Conservation (phyloP, 2,113 vertebrate genomes). For the Pyxicephalus adspersus region DNA sequence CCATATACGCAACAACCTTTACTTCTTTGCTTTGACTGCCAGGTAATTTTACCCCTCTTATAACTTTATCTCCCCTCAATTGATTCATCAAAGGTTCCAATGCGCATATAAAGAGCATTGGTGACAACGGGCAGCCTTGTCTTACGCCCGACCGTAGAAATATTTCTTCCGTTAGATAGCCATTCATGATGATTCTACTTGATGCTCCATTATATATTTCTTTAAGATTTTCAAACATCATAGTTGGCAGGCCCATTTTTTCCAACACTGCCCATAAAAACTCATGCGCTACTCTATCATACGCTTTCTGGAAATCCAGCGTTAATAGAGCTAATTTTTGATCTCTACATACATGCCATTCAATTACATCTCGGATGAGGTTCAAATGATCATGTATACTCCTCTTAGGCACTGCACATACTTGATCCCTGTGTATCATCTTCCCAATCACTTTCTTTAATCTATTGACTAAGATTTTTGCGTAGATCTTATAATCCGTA, state of each 20-base stretch:
- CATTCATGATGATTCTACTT: not conserved
- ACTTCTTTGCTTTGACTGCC: not conserved
- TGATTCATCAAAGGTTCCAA: not conserved
- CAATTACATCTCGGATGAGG: not conserved
- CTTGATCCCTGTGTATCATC: not conserved
- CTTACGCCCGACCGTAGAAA: not conserved
- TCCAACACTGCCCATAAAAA: not conserved
- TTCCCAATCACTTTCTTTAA: not conserved
- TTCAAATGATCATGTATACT: not conserved
- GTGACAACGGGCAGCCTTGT: not conserved
- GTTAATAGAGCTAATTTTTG: too few relatives aligned
- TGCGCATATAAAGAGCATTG: not conserved
- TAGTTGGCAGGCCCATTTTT: not conserved
- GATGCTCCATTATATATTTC: not conserved
- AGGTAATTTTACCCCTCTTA: not conserved
- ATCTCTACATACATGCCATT: too few relatives aligned
- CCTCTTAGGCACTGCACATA: conserved; percentile 3
- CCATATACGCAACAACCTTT: not conserved
- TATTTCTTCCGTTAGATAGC: not conserved
- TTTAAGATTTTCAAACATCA: not conserved
- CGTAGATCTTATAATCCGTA: conserved; percentile 2
- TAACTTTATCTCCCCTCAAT: not conserved
- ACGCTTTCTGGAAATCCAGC: too few relatives aligned
- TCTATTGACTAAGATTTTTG: not conserved
- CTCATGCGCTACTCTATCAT: not conserved